Evolutionary conservation across 1,140 invertebrate species (phyloP).

Genomic region (Ips nitidus): DNA sequence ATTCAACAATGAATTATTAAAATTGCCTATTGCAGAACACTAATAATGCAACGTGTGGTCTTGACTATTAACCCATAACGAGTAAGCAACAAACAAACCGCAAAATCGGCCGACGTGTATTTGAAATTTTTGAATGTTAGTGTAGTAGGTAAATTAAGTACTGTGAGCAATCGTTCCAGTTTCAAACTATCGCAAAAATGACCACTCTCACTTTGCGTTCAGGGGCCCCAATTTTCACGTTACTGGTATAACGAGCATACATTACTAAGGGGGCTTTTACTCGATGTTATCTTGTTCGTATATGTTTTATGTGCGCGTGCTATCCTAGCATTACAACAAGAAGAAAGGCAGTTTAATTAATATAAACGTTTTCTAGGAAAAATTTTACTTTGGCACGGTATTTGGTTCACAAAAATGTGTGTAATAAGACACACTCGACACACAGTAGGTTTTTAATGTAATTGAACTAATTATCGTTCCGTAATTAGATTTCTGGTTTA

Average conservation of each 20-base stretch:
- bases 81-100: neutral
- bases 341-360: conserved; percentile 5
- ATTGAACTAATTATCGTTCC: neutral
- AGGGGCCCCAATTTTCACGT: neutral
- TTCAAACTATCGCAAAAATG: neutral
- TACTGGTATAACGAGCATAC: neutral
- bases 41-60: neutral
- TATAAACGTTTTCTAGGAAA: conserved; percentile 2
- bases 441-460: neutral
- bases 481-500: neutral
- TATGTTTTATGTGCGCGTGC: neutral
- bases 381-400: neutral
- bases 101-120: neutral
- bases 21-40: conserved; percentile 1
- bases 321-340: neutral
- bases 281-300: neutral
- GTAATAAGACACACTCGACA: too few species aligned
- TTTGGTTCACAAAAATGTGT: neutral
- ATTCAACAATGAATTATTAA: conserved; percentile 3
- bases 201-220: neutral
- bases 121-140: neutral
- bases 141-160: neutral
- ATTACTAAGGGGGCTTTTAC: neutral
- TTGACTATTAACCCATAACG: neutral
- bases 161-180: neutral